Conservation (phyloP, 2,888 invertebrate species). For the Cheilosia scutellata region DNA sequence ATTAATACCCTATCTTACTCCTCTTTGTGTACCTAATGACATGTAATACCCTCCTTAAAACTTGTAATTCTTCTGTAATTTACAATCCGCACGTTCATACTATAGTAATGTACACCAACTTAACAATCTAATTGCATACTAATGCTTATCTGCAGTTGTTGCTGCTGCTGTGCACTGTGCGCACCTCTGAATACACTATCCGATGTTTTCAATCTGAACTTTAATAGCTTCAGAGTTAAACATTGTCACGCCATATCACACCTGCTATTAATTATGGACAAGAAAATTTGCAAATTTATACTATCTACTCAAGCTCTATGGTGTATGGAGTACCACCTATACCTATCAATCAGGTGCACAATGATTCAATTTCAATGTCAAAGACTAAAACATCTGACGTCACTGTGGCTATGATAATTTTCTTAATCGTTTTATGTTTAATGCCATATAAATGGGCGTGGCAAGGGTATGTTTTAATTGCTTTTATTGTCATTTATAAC, state of each 20-base stretch:
- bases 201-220: slow-evolving; percentile 8
- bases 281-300: slow-evolving; percentile 25
- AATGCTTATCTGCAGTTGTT: slow-evolving; percentile 35
- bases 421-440: slow-evolving; percentile 41
- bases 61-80: slow-evolving; percentile 56
- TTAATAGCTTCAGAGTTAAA: slow-evolving; percentile 49
- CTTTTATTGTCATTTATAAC: slow-evolving; percentile 44
- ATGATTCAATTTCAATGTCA: slow-evolving; percentile 62
- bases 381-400: slow-evolving; percentile 4
- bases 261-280: slow-evolving; percentile 55
- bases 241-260: slow-evolving; percentile 67
- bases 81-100: slow-evolving; percentile 24
- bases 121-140: slow-evolving; percentile 31
- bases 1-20: background rate
- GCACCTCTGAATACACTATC: slow-evolving; percentile 24
- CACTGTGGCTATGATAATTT: slow-evolving; percentile 4
- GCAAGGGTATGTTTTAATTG: slow-evolving; percentile 51
- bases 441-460: slow-evolving; percentile 46
- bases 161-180: slow-evolving; percentile 1
- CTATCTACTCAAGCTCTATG: too few relatives aligned
- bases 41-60: slow-evolving; percentile 40
- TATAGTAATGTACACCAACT: background rate
- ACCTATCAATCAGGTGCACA: slow-evolving; percentile 45
- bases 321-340: background rate
- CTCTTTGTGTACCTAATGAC: background rate